phyloP scores from a whole-genome alignment of 2,113 vertebrate species.

The Polypterus bichir region DNA sequence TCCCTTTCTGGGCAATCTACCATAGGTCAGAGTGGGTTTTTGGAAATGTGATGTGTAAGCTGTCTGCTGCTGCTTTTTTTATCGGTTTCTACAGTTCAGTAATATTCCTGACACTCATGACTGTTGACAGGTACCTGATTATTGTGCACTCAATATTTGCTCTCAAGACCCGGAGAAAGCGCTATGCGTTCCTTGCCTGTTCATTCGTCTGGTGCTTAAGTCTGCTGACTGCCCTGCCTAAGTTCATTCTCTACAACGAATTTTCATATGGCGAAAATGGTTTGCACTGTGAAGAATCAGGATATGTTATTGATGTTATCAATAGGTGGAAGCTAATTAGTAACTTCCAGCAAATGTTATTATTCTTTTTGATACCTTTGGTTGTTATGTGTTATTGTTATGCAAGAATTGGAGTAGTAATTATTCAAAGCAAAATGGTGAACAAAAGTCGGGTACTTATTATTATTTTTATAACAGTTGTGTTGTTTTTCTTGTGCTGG shows the following conservation, averaged over 20 bases:
- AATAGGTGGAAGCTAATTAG: conserved; percentile 34
- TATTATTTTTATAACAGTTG: conserved; percentile 50
- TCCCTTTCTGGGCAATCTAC: conserved; percentile 52
- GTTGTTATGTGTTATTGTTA: conserved; percentile 51
- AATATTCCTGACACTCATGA: conserved; percentile 59
- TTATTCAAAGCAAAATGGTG: conserved; percentile 42
- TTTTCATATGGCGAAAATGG: neutral
- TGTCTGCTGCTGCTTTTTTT: conserved; percentile 43
- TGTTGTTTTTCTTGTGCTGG: conserved; percentile 53
- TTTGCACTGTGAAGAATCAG: conserved; percentile 31
- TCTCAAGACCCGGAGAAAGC: conserved; percentile 29
- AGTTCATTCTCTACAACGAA: neutral
- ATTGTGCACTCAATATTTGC: conserved; percentile 51
- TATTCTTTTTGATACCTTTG: conserved; percentile 53
- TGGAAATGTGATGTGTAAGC: conserved; percentile 42
- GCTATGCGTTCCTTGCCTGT: conserved; percentile 30
- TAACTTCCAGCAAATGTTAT: conserved; percentile 46
- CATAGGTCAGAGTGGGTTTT: conserved; percentile 49
- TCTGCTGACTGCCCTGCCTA: conserved; percentile 39
- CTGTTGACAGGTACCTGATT: conserved; percentile 53
- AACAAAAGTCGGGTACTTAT: conserved; percentile 47
- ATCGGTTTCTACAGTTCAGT: conserved; percentile 59
- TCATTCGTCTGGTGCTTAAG: conserved; percentile 41
- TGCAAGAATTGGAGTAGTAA: conserved; percentile 38
- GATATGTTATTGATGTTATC: conserved; percentile 9